A percentile compares a stretch with the other conserved stretches of the same genome.
Conservation (phyloP, 2,888 invertebrate genomes). For the Nyleta sp. region DNA sequence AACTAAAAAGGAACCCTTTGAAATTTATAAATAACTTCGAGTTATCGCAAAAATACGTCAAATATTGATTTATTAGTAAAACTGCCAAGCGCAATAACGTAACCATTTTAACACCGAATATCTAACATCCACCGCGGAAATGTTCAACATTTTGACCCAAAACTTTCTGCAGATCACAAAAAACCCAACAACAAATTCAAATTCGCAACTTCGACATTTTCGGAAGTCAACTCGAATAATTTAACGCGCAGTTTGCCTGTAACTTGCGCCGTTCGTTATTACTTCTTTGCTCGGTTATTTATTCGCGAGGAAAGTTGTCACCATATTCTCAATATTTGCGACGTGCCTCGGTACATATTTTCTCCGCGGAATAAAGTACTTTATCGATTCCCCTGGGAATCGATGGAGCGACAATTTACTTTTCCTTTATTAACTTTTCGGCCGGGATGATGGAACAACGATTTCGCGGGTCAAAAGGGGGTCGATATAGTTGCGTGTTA, state of each 20-base stretch:
- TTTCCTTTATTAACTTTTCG: slow-evolving; percentile 13
- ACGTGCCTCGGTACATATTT: slow-evolving; percentile 3
- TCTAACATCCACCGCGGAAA: no score
- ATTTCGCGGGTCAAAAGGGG: slow-evolving; percentile 3
- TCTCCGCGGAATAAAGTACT: neutral
- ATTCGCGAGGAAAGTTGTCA: slow-evolving; percentile 24
- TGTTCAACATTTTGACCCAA: no score
- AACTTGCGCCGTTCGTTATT: slow-evolving; percentile 3
- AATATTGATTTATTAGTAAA: no score
- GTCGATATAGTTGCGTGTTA: slow-evolving; percentile 5
- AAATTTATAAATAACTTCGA: neutral
- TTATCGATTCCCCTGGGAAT: neutral
- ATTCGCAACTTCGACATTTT: neutral
- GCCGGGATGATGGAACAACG: slow-evolving; percentile 1
- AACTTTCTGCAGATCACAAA: no score
- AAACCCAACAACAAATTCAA: neutral
- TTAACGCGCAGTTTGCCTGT: slow-evolving; percentile 7
- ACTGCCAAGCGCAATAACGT: no score
- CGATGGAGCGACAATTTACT: neutral
- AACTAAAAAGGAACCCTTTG: slow-evolving; percentile 1
- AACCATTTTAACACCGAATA: no score
- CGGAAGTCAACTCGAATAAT: slow-evolving; percentile 18
- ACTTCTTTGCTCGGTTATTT: slow-evolving; percentile 10
- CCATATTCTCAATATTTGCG: slow-evolving; percentile 18
- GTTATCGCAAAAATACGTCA: no score